A percentile compares a stretch with the other conserved stretches of the same genome.
These are phyloP conservation scores for Tauraco hartlaubi DNA, from an alignment of 2,797 vertebrate species.

Conservation along the genomic window DNA sequence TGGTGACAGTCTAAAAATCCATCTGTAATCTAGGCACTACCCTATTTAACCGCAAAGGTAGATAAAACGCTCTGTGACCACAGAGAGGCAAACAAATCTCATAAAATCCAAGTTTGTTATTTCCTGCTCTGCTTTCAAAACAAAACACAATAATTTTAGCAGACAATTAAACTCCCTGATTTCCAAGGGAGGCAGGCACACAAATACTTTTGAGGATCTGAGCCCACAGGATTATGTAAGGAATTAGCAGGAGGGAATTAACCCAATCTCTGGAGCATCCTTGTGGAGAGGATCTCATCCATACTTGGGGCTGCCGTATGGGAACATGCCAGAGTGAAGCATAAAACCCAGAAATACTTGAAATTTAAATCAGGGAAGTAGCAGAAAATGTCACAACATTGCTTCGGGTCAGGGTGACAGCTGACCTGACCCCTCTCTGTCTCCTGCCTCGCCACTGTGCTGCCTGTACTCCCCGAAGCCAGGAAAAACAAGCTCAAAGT, in stretches of 20 bases:
- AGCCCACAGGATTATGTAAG: slow-evolving; percentile 60
- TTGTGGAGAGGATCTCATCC: not conserved
- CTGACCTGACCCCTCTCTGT: not conserved
- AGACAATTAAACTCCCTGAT: slow-evolving; percentile 65
- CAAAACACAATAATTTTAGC: slow-evolving; percentile 63
- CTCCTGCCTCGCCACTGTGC: not conserved
- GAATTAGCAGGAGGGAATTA: slow-evolving; percentile 54
- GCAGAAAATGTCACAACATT: not conserved
- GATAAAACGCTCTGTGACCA: slow-evolving; percentile 22
- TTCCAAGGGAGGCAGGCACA: slow-evolving; percentile 48
- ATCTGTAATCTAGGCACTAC: not conserved
- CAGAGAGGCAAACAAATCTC: slow-evolving; percentile 52
- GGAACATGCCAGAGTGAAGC: not conserved
- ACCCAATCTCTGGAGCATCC: slow-evolving; percentile 1
- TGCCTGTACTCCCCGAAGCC: not conserved
- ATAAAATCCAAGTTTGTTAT: slow-evolving; percentile 63
- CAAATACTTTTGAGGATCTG: slow-evolving; percentile 68
- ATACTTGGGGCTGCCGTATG: fast-evolving
- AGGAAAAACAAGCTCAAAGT: not conserved
- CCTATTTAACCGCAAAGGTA: not conserved
- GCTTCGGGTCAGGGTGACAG: not conserved
- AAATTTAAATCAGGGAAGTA: not conserved
- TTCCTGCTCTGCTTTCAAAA: slow-evolving; percentile 70
- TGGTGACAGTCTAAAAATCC: not conserved
- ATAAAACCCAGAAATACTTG: not conserved